Conservation (phyloP, 2,888 invertebrate genomes). For the Drosophila mayaguana region DNA sequence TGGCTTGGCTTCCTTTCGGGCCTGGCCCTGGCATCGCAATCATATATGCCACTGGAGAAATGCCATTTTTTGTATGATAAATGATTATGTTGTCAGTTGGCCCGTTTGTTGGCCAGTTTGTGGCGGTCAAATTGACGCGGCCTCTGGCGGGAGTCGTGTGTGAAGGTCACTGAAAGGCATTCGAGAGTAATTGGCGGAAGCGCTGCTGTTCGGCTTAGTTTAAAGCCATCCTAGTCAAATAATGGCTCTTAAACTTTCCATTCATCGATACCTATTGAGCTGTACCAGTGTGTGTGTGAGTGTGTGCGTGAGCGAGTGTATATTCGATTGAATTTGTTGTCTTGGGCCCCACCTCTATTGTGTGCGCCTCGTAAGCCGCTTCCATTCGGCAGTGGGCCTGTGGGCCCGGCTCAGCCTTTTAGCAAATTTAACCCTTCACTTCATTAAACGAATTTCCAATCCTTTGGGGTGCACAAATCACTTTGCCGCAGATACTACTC, state of each 20-base stretch:
- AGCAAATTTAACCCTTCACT: constrained; percentile 75
- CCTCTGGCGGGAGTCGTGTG: constrained; percentile 38
- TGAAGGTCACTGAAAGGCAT: constrained; percentile 71
- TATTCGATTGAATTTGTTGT: constrained; percentile 46
- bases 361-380: constrained; percentile 54
- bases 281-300: constrained; percentile 3
- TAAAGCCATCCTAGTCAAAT: constrained; percentile 36
- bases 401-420: constrained; percentile 34
- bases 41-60: constrained; percentile 75
- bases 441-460: constrained; percentile 77
- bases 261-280: constrained; percentile 51
- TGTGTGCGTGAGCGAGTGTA: not conserved
- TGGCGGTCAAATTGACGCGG: constrained; percentile 45
- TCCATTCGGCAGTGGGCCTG: constrained; percentile 40
- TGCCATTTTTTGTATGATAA: constrained; percentile 75
- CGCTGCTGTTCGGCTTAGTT: constrained; percentile 14
- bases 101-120: constrained; percentile 17
- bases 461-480: constrained; percentile 71
- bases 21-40: constrained; percentile 54
- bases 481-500: constrained; percentile 63
- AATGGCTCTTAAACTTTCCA: constrained; percentile 29
- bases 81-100: constrained; percentile 69
- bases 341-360: constrained; percentile 49
- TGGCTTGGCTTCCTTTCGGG: constrained; percentile 7
- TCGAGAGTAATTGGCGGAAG: constrained; percentile 48